These are phyloP conservation scores for Florisuga fusca DNA, from an alignment of 2,797 vertebrate species.

Conservation along the genomic window DNA sequence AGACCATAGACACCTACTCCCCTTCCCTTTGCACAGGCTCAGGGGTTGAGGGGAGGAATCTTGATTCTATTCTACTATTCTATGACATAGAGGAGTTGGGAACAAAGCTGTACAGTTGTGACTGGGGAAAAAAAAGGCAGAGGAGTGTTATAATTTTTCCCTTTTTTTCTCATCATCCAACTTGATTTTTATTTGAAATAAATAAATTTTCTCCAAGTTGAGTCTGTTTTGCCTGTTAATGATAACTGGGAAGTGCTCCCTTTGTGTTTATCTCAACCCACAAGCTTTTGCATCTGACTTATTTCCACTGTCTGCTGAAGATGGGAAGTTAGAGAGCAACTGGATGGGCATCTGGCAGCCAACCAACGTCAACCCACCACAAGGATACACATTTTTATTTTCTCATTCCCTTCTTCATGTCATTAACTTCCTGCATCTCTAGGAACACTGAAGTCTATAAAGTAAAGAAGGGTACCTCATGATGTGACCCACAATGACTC, in stretches of 20 bases:
- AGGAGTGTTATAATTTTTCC: background rate
- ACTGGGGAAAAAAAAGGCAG: background rate
- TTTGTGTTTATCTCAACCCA: background rate
- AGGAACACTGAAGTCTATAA: slow-evolving; percentile 6
- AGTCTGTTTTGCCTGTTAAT: background rate
- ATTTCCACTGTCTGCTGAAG: background rate
- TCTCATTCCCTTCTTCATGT: background rate
- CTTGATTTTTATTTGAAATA: background rate
- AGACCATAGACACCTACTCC: background rate
- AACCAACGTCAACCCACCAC: background rate
- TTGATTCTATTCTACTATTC: too few species aligned
- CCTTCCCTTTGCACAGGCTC: background rate
- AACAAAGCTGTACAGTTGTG: background rate
- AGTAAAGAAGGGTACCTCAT: background rate
- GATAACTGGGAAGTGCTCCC: background rate
- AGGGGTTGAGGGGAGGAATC: rapidly evolving
- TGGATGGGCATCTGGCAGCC: background rate
- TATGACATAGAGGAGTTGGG: background rate
- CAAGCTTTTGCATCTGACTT: background rate
- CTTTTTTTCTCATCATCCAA: background rate
- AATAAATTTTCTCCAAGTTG: background rate
- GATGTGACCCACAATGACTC: background rate
- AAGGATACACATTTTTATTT: background rate
- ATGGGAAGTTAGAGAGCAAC: background rate
- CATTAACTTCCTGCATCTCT: background rate